Evolutionary conservation across 2,797 vertebrate species (phyloP), one percentile per base, ranked within the genome.

Genomic region (Champsocephalus esox): DNA sequence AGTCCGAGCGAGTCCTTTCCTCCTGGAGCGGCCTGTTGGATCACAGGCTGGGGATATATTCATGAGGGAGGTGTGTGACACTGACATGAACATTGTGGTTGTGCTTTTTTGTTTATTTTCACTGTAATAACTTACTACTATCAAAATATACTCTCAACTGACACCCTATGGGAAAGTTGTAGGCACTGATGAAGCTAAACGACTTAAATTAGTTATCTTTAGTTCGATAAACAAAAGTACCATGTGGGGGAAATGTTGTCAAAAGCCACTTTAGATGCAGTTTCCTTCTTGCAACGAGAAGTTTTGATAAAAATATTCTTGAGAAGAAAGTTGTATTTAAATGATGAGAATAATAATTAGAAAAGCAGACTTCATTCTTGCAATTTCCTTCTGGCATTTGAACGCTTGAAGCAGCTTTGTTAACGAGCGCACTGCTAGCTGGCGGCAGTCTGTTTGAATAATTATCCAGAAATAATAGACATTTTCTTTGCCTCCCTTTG

Each of bases 31-130:
- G 67, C 87, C 32, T 96, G 95, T 28, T 96, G 95, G 95, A 93
- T 96, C 64, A 96, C 94, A 38, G 95, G 96, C 61, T 96, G 96
- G 96, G 95, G 96, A 50, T 89, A 89, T 19, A 63, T 81, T 17
- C 48, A 70, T 0, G 93, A 96, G 87, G 81, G 85, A 74, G 95
- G 95, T 96, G 87, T 51, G 82, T 61, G 19, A 69, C 46, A 24
- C 44, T 19, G 16, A 70, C 61, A 32, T 19, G 16, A 9, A 77
- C 45, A 16, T 19, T 45, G 24, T 55, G 43, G 41, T 16, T 62
- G 5, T 56, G 17, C 19, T 48, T 44, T 38, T 24, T 12, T 49
- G 13, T 24, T 41, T 28, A 9, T 5, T 45, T 38, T 12, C 9
- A 24, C 17, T 10, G 6, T 46, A n/a, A 38, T 45, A 17, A 55